A percentile compares a stretch with the other conserved stretches of the same genome.
Evolutionary conservation across 2,888 invertebrate species (phyloP).

Genomic region (Sturmia bella): DNA sequence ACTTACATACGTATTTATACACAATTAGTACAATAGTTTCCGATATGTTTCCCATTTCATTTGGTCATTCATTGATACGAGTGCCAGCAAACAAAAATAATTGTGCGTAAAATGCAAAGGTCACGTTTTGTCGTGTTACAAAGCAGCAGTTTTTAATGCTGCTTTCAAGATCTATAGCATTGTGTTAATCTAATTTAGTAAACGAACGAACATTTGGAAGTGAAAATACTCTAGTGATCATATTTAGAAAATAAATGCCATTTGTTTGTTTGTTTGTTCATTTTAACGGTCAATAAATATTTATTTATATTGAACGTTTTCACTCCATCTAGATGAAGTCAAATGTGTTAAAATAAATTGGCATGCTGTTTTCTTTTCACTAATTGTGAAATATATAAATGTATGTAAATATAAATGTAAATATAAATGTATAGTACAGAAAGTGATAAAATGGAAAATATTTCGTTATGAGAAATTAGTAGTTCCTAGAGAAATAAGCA

Average conservation of each 20-base stretch:
- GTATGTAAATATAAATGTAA: too few relatives aligned
- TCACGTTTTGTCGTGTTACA: constrained; percentile 61
- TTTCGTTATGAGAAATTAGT: too few relatives aligned
- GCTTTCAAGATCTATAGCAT: constrained; percentile 3
- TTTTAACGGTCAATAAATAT: constrained; percentile 65
- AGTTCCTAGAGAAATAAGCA: too few relatives aligned
- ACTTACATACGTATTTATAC: too few relatives aligned
- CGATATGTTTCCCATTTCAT: constrained; percentile 18
- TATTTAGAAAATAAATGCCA: constrained; percentile 30
- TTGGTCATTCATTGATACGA: constrained; percentile 30
- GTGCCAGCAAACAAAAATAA: constrained; percentile 56
- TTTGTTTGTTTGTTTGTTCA: constrained; percentile 35
- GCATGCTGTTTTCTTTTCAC: background rate
- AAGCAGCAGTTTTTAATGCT: background rate
- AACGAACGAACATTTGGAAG: background rate
- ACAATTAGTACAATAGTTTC: constrained; percentile 51
- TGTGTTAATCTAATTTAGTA: constrained; percentile 24
- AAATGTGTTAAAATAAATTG: constrained; percentile 24
- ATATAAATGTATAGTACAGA: too few relatives aligned
- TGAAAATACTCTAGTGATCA: constrained; percentile 15
- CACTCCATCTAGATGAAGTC: constrained; percentile 1
- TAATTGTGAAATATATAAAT: too few relatives aligned
- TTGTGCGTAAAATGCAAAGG: constrained; percentile 64
- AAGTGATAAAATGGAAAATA: too few relatives aligned
- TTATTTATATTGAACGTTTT: constrained; percentile 30